These are phyloP conservation scores for Eulemur rufifrons DNA, from an alignment of 2,113 vertebrate genomes.

Conservation along the genomic window DNA sequence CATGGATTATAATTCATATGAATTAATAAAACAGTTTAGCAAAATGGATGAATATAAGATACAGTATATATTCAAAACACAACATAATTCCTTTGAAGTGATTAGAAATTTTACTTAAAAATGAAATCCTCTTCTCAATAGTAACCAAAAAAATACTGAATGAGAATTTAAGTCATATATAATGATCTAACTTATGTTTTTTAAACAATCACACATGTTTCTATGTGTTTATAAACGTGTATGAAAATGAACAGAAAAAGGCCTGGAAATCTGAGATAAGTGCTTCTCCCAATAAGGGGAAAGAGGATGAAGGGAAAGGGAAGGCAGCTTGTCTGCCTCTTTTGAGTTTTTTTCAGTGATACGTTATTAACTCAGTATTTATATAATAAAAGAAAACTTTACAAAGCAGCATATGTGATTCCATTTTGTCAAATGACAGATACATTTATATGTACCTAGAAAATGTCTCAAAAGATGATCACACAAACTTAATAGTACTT, in stretches of 20 bases:
- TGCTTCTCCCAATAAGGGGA: not conserved
- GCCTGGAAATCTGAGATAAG: not conserved
- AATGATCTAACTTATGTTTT: not conserved
- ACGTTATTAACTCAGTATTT: not conserved
- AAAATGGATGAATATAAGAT: not conserved
- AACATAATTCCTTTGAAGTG: not conserved
- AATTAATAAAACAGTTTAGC: not conserved
- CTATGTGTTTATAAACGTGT: not conserved
- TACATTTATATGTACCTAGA: not conserved
- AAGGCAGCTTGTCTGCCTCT: not conserved
- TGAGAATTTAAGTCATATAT: conserved; percentile 3
- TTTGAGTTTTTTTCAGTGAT: not conserved
- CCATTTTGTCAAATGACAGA: not conserved
- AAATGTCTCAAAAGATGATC: not conserved
- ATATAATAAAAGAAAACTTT: not conserved
- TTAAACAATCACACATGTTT: not conserved
- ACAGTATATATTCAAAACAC: not conserved
- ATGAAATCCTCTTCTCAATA: not conserved
- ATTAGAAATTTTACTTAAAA: conserved; percentile 44
- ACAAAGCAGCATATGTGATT: not conserved
- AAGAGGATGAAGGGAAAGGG: not conserved
- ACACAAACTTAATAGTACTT: not conserved
- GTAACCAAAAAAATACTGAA: not conserved
- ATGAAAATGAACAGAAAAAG: not conserved
- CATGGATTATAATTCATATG: not conserved